A percentile compares a stretch with the other conserved stretches of the same genome.
phyloP scores from a whole-genome alignment of 2,797 vertebrate species.

The Phrynocephalus guinanensis region DNA sequence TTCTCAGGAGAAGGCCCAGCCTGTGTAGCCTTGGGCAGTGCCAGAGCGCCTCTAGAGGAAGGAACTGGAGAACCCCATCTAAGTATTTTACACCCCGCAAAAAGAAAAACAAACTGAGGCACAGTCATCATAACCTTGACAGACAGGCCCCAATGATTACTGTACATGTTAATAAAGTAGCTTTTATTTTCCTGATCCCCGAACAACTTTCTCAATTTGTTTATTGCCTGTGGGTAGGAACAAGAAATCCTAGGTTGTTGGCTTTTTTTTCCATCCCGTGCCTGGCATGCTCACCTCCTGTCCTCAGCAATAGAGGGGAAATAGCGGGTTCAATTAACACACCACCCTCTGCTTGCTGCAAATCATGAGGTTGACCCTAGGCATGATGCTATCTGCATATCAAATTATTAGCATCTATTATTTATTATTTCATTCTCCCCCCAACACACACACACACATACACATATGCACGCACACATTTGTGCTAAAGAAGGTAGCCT shows the following conservation, averaged over 20 bases:
- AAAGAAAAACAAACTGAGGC: too few species aligned
- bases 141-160: too few species aligned
- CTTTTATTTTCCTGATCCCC: not conserved
- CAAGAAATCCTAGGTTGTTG: not conserved
- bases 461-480: not conserved
- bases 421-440: constrained; percentile 5
- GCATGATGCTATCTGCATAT: not conserved
- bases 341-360: not conserved
- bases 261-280: not conserved
- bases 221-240: not conserved
- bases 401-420: not conserved
- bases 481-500: constrained; percentile 13
- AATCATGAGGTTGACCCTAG: fast-evolving
- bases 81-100: too few species aligned
- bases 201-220: not conserved
- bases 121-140: too few species aligned
- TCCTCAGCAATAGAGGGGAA: not conserved
- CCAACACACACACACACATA: too few species aligned
- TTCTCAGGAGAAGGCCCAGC: too few species aligned
- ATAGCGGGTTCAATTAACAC: not conserved
- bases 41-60: too few species aligned
- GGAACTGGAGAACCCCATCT: too few species aligned
- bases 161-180: not conserved
- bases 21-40: too few species aligned
- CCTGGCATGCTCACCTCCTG: not conserved